phyloP scores from a whole-genome alignment of 2,797 vertebrate genomes.

The Alca torda region DNA sequence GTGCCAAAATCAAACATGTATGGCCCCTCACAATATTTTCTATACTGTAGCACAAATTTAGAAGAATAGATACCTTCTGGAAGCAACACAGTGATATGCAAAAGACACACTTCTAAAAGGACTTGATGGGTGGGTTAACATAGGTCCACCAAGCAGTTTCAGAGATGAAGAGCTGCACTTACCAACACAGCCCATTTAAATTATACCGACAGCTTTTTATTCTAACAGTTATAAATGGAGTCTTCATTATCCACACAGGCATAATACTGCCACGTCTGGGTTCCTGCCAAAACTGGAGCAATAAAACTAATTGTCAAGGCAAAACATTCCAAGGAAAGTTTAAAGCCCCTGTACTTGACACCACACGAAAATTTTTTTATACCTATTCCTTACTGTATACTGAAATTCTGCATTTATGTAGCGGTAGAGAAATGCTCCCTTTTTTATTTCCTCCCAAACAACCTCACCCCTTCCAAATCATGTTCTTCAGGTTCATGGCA shows the following conservation, averaged over 20 bases:
- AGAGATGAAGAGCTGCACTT: not conserved
- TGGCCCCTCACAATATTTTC: not conserved
- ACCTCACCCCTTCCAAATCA: not conserved
- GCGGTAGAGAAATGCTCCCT: not conserved
- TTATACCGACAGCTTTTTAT: not conserved
- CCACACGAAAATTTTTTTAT: not conserved
- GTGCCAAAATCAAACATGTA: not conserved
- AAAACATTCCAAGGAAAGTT: slow-evolving; percentile 35
- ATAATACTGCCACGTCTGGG: not conserved
- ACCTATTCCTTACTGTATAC: not conserved
- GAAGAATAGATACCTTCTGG: not conserved
- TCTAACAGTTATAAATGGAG: slow-evolving; percentile 12
- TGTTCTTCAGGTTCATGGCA: not conserved
- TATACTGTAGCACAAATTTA: not conserved
- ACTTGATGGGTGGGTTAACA: not conserved
- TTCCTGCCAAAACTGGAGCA: not conserved
- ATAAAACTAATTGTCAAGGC: slow-evolving; percentile 33
- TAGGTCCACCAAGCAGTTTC: not conserved
- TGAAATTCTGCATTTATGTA: not conserved
- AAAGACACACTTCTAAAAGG: not conserved
- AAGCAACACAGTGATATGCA: not conserved
- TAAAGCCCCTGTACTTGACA: not conserved
- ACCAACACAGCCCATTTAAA: not conserved
- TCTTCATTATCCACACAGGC: not conserved
- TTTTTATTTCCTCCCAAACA: not conserved